Conservation (phyloP, 1,140 invertebrate genomes). For the Ridgeia piscesae region DNA sequence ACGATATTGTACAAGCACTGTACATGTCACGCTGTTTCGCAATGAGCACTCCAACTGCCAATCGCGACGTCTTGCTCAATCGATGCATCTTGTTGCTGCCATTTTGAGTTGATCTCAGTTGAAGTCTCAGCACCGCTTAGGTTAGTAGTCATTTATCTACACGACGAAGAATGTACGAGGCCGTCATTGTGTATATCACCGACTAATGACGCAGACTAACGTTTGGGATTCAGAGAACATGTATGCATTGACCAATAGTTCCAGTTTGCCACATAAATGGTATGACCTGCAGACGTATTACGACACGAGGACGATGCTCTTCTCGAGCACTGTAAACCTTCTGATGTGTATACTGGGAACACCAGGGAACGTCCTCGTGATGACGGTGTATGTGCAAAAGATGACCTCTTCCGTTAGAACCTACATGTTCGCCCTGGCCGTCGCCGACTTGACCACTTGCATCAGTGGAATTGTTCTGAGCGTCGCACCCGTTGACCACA, state of each 20-base stretch:
- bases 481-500: neutral
- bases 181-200: too few relatives aligned
- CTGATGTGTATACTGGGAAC: neutral
- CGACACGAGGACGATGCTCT: neutral
- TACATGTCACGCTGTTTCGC: too few relatives aligned
- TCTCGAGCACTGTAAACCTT: neutral
- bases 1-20: too few relatives aligned
- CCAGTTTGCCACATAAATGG: neutral
- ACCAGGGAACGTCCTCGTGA: neutral
- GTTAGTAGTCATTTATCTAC: too few relatives aligned
- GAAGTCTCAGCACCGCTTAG: too few relatives aligned
- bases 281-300: neutral
- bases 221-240: neutral
- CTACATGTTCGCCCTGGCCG: neutral
- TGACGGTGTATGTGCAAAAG: neutral
- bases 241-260: neutral
- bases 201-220: too few relatives aligned
- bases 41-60: too few relatives aligned
- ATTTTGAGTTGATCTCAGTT: too few relatives aligned
- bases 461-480: too few relatives aligned
- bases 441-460: neutral
- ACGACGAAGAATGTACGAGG: too few relatives aligned
- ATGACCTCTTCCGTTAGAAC: neutral
- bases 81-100: too few relatives aligned
- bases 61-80: too few relatives aligned